These are phyloP conservation scores for Philantomba maxwellii DNA, from an alignment of 2,113 vertebrate species.

Conservation along the genomic window DNA sequence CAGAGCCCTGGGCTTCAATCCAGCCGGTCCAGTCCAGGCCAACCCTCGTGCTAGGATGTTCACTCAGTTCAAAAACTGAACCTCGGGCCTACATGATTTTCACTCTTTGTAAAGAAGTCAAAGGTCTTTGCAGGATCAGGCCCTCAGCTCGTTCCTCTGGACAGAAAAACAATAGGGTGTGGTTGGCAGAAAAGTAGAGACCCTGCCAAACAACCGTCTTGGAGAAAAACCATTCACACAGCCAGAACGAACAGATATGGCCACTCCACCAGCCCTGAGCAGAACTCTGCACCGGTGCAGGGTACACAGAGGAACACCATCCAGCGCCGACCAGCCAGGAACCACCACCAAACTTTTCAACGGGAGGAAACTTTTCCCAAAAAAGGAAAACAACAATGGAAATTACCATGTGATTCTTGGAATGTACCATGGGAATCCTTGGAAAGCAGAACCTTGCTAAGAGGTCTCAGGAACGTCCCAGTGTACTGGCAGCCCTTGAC, in stretches of 20 bases:
- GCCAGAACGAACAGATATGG: slow-evolving; percentile 42
- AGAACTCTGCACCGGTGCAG: background rate
- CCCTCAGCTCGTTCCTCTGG: background rate
- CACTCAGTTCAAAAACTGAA: background rate
- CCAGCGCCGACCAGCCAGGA: background rate
- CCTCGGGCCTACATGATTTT: background rate
- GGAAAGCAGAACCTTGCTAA: background rate
- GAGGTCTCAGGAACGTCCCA: background rate
- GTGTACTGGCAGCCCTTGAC: background rate
- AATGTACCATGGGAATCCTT: background rate
- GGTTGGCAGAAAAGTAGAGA: slow-evolving; percentile 24
- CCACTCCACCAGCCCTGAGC: background rate
- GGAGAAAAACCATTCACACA: slow-evolving; percentile 46
- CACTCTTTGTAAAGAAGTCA: slow-evolving; percentile 21
- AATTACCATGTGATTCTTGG: background rate
- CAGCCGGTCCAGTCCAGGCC: background rate
- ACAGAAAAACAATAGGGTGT: slow-evolving; percentile 64
- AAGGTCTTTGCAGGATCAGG: slow-evolving; percentile 9
- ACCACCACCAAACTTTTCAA: background rate
- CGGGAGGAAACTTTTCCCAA: too few species aligned
- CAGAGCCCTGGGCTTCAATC: background rate
- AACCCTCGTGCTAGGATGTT: background rate
- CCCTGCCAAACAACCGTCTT: slow-evolving; percentile 41
- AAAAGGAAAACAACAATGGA: background rate
- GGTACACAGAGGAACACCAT: background rate